These are phyloP conservation scores for Conger conger DNA, from an alignment of 2,113 vertebrate species.

Conservation along the genomic window DNA sequence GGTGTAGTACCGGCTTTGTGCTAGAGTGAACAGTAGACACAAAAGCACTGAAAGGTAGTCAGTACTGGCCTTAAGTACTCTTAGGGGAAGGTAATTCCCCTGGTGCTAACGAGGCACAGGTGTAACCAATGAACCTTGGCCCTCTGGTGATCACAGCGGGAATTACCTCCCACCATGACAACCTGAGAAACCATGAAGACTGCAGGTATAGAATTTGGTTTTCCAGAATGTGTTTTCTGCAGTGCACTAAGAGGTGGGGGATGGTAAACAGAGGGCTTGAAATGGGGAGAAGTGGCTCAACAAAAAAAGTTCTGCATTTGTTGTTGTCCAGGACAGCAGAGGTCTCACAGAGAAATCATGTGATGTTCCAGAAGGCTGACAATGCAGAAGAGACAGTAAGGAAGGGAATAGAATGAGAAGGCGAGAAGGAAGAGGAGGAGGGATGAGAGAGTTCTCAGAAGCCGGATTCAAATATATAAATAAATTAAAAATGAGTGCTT, in stretches of 20 bases:
- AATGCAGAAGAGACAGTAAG: constrained; percentile 16
- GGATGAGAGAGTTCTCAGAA: not conserved
- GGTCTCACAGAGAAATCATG: constrained; percentile 33
- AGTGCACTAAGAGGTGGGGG: not conserved
- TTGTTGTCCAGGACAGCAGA: constrained; percentile 12
- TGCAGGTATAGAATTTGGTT: not conserved
- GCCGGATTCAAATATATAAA: not conserved
- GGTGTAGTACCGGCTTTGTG: no score
- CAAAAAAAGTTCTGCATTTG: not conserved
- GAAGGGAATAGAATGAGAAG: constrained; percentile 23
- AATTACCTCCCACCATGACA: no score
- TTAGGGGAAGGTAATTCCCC: no score
- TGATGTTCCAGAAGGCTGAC: constrained; percentile 31
- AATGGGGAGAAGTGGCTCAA: not conserved
- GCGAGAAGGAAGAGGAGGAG: not conserved
- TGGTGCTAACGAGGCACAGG: no score
- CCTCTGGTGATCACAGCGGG: no score
- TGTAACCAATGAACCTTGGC: no score
- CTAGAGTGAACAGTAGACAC: no score
- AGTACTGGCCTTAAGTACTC: no score
- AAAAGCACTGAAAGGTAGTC: no score
- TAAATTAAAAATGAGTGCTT: not conserved
- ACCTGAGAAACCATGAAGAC: not conserved
- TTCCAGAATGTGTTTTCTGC: not conserved
- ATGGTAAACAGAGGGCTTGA: not conserved